Percentiles rank a stretch among this genome's conserved stretches.
phyloP scores from a whole-genome alignment of 2,797 vertebrate genomes.

The Diglossa cyanea region DNA sequence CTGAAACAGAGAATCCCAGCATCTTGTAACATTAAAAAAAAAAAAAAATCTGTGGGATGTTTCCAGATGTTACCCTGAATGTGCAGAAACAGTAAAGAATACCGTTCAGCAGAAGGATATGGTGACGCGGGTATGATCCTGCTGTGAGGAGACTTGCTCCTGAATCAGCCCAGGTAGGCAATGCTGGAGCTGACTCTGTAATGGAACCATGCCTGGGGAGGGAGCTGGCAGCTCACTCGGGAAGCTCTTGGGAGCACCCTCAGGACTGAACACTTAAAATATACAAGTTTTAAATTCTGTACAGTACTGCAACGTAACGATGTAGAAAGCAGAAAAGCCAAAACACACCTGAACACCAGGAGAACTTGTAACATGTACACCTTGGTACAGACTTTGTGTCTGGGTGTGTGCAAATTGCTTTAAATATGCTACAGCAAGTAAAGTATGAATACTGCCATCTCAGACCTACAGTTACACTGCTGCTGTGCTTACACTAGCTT shows the following conservation, averaged over 20 bases:
- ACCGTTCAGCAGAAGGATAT: not conserved
- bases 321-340: not conserved
- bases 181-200: fast-evolving
- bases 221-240: fast-evolving
- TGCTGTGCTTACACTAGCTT: not conserved
- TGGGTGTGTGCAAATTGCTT: not conserved
- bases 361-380: not conserved
- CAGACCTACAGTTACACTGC: not conserved
- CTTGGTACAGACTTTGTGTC: not conserved
- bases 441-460: not conserved
- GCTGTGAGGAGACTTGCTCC: not conserved
- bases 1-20: not conserved
- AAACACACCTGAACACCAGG: not conserved
- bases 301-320: not conserved
- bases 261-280: not conserved
- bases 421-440: not conserved
- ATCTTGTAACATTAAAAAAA: not conserved
- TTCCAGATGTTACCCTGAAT: not conserved
- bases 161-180: not conserved
- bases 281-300: not conserved
- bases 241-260: not conserved
- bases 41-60: not conserved
- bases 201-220: fast-evolving
- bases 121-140: fast-evolving
- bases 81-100: not conserved